phyloP scores from a whole-genome alignment of 2,113 vertebrate species.

The Lycaon pictus region DNA sequence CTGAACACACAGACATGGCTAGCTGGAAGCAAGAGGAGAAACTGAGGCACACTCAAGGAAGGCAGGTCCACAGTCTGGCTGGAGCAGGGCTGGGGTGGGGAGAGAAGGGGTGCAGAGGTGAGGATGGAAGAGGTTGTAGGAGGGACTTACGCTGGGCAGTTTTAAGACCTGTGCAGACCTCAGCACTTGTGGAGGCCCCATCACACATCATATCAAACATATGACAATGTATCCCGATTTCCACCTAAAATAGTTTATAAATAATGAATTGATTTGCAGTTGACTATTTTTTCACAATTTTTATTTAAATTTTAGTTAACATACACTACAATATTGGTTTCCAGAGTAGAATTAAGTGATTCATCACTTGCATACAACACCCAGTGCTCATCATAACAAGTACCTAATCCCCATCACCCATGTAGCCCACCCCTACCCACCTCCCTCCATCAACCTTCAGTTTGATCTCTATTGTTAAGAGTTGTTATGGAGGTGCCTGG shows the following conservation, averaged over 20 bases:
- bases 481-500: background rate
- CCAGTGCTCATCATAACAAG: background rate
- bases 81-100: background rate
- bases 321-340: background rate
- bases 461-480: background rate
- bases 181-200: background rate
- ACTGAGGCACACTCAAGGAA: too few species aligned
- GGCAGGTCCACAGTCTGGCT: fast-evolving
- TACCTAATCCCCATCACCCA: background rate
- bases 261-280: background rate
- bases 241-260: background rate
- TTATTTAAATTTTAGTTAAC: background rate
- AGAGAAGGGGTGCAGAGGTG: background rate
- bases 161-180: background rate
- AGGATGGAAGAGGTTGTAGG: background rate
- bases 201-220: background rate
- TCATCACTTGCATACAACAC: background rate
- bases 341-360: background rate
- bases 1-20: background rate
- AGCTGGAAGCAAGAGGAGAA: background rate
- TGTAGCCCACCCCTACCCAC: background rate
- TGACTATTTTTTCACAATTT: background rate
- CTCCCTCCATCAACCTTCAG: background rate
- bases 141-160: too few species aligned
- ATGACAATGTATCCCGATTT: background rate